Evolutionary conservation across 2,113 vertebrate species (phyloP).

Genomic region (Rhinichthys klamathensis): DNA sequence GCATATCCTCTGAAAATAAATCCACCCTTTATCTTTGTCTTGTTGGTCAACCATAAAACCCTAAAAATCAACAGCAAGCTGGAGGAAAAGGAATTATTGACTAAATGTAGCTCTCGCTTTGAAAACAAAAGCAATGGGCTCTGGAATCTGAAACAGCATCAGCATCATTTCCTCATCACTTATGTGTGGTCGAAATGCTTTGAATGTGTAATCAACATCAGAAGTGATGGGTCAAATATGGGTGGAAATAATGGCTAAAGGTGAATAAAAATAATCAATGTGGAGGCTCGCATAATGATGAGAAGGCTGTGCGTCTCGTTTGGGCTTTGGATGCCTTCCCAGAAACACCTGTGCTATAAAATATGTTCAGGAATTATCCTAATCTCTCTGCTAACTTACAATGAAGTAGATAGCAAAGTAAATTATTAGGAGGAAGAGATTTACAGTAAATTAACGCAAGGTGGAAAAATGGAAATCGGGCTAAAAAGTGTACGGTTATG

Average conservation of each 20-base stretch:
- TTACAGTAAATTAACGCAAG: slow-evolving; percentile 5
- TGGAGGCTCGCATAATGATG: slow-evolving; percentile 22
- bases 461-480: slow-evolving; percentile 13
- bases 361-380: slow-evolving; percentile 30
- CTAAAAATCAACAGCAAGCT: not conserved
- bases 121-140: not conserved
- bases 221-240: not conserved
- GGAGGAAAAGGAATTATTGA: slow-evolving; percentile 17
- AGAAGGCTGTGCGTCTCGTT: not conserved
- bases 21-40: slow-evolving; percentile 4
- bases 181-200: slow-evolving; percentile 10
- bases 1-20: not conserved
- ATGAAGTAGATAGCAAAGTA: slow-evolving; percentile 35
- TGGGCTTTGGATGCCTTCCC: slow-evolving; percentile 39
- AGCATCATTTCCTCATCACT: slow-evolving; percentile 21
- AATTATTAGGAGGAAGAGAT: slow-evolving; percentile 27
- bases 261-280: slow-evolving; percentile 37
- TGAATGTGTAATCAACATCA: not conserved
- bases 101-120: slow-evolving; percentile 3
- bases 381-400: slow-evolving; percentile 33
- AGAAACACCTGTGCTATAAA: slow-evolving; percentile 41
- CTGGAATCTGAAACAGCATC: slow-evolving; percentile 10
- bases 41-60: not conserved
- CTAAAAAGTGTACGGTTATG: not conserved
- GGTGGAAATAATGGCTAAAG: not conserved